Percentiles rank a stretch among this genome's conserved stretches.
These are phyloP conservation scores for Psophia crepitans DNA, from an alignment of 2,113 vertebrate genomes.

Conservation along the genomic window DNA sequence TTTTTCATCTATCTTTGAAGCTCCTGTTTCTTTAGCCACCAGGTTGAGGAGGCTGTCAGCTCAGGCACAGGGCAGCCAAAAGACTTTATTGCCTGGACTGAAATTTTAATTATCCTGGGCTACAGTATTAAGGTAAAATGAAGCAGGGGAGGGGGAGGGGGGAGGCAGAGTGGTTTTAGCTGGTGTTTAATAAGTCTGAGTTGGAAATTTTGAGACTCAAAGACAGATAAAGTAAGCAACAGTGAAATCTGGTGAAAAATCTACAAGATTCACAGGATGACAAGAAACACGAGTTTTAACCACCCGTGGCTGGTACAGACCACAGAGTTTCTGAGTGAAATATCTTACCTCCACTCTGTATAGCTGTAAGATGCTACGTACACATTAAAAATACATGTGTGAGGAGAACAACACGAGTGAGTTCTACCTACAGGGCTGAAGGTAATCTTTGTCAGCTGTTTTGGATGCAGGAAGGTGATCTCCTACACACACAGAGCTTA, in stretches of 20 bases:
- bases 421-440: not conserved
- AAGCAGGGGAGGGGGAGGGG: not conserved
- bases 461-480: not conserved
- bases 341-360: not conserved
- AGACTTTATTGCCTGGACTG: not conserved
- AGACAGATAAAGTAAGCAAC: not conserved
- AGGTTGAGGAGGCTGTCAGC: not conserved
- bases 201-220: not conserved
- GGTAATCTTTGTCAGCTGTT: not conserved
- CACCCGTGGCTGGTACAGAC: not conserved
- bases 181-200: not conserved
- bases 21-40: not conserved
- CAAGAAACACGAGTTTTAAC: not conserved
- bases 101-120: not conserved
- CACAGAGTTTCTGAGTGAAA: not conserved
- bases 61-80: not conserved
- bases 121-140: not conserved
- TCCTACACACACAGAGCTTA: rapidly evolving
- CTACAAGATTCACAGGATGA: not conserved
- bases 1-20: not conserved
- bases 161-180: not conserved
- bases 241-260: not conserved
- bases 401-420: not conserved
- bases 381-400: not conserved
- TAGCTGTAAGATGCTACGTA: not conserved